Base-by-base conservation (phyloP, 2,797 vertebrate genomes). In the Avahi laniger region DNA sequence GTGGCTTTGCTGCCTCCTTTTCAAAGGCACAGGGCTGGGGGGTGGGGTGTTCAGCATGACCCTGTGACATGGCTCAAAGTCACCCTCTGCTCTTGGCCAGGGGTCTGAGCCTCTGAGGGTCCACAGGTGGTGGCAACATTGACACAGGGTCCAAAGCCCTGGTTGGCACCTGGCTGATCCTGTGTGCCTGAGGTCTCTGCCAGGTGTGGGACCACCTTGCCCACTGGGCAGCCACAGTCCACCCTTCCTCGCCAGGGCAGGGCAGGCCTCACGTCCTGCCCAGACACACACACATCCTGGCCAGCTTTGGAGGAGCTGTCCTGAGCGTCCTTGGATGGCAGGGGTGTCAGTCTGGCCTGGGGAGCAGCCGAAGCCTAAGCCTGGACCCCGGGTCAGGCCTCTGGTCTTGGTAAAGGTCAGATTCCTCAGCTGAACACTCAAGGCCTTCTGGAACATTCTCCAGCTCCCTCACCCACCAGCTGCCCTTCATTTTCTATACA, bases 21-120 rank as follows among this genome's bases (percentile, higher is more conserved):
- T 97, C 93, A 97, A 97, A 97, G 96, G 89, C 83, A 1, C 17
- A n/a, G 46, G 85, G 48, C 70, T 80, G 43, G 38, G 94, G 91
- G 91, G 73, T 28, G 91, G 86, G 92, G 81, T 54, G 33, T 90
- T 85, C 43, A 1, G 93, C 33, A 5, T 97, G 97, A 97, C 97
- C 97, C 78, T 41, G 43, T 97, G 97, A 97, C 96, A 96, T 2
- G 61, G 91, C 91, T 95, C 95, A 93, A 97, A 97, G 95, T 96
- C n/a, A 75, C 91, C 95, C 93, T 76, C 91, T 81, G 70, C 41
- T 88, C 50, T 93, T 86, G 75, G 92, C 57, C 63, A 46, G 81
- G 57, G 79, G 38, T 83, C 65, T 82, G 84, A 63, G 72, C 57
- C 73, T 94, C 89, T 57, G 89, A 94, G 46, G 50, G 69, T 87